Percentiles rank a stretch among this genome's conserved stretches.
phyloP scores from a whole-genome alignment of 2,888 invertebrate genomes.

The Baccha elongata region DNA sequence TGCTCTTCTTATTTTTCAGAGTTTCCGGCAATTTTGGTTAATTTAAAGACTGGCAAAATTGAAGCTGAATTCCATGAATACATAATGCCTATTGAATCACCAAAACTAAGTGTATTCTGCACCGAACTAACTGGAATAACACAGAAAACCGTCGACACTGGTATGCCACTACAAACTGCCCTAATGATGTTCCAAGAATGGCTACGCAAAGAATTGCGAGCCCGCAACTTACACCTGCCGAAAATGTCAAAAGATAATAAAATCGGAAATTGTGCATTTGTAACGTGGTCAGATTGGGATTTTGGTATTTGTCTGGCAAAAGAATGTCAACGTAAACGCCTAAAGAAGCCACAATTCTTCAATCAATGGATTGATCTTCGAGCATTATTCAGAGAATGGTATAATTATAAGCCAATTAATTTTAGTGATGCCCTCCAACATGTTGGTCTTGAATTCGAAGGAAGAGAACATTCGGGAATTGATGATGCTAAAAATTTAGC shows the following conservation, averaged over 20 bases:
- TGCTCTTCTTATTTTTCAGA: slow-evolving; percentile 82
- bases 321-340: slow-evolving; percentile 85
- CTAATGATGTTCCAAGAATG: slow-evolving; percentile 84
- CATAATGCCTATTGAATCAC: slow-evolving; percentile 85
- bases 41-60: slow-evolving; percentile 83
- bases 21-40: slow-evolving; percentile 85
- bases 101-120: slow-evolving; percentile 85
- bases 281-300: slow-evolving; percentile 87
- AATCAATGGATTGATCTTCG: slow-evolving; percentile 85
- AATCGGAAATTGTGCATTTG: slow-evolving; percentile 83
- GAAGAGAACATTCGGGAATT: slow-evolving; percentile 85
- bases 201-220: slow-evolving; percentile 82
- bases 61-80: slow-evolving; percentile 85
- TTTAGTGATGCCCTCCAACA: slow-evolving; percentile 84
- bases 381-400: slow-evolving; percentile 84
- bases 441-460: slow-evolving; percentile 84
- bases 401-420: slow-evolving; percentile 83
- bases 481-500: slow-evolving; percentile 86
- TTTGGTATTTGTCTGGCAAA: slow-evolving; percentile 84
- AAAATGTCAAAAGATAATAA: slow-evolving; percentile 83
- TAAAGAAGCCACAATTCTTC: slow-evolving; percentile 83
- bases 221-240: slow-evolving; percentile 79
- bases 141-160: slow-evolving; percentile 84
- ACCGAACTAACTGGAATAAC: slow-evolving; percentile 85
- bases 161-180: slow-evolving; percentile 83